These are phyloP conservation scores for Hoplodrina blanda DNA, from an alignment of 2,888 invertebrate genomes.

Conservation along the genomic window DNA sequence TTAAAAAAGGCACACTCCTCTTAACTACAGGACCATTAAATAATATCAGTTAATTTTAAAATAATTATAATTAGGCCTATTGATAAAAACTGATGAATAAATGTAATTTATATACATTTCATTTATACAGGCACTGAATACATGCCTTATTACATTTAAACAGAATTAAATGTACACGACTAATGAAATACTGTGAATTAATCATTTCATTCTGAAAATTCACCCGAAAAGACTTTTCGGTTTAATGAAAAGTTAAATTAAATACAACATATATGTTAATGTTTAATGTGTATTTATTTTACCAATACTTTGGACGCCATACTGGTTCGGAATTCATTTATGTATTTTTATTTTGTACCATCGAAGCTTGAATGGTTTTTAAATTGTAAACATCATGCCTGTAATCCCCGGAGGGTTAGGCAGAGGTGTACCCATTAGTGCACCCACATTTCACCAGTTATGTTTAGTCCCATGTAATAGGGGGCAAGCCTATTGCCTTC, in stretches of 20 bases:
- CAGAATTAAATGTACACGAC: constrained; percentile 2
- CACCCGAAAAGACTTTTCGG: not conserved
- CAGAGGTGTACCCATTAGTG: no score
- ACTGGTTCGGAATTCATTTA: not conserved
- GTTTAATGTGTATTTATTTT: constrained; percentile 20
- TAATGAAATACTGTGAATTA: constrained; percentile 1
- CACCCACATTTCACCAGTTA: no score
- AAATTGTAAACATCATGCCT: not conserved
- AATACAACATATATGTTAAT: not conserved
- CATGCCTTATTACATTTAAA: not conserved
- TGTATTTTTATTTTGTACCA: not conserved
- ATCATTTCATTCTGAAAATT: not conserved
- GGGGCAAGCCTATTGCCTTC: no score
- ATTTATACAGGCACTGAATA: not conserved
- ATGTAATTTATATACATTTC: no score
- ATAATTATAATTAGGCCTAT: no score
- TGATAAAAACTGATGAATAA: no score
- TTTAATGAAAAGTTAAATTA: constrained; percentile 4
- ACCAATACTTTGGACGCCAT: not conserved
- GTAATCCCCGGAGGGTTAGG: no score
- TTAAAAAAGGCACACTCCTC: no score
- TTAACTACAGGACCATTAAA: no score
- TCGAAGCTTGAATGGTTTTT: not conserved
- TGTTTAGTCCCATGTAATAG: no score
- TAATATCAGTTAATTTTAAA: no score